Base-by-base conservation (phyloP, 2,888 invertebrate species). In the Morpho helenor region DNA sequence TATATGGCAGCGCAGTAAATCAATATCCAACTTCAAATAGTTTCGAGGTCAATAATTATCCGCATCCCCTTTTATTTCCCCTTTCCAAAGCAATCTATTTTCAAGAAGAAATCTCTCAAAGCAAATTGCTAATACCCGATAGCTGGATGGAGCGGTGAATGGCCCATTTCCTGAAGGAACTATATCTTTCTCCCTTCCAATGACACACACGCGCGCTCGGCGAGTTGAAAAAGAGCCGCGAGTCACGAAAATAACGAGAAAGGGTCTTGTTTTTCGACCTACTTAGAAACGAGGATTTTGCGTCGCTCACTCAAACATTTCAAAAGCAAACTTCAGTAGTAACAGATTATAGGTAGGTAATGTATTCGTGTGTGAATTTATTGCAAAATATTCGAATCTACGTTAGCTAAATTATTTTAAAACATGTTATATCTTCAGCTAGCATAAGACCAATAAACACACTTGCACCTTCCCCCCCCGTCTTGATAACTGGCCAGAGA, bases 41-140 rank as follows among this genome's bases (percentile, higher is more conserved):
- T 51, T 51, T 16, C 8, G 40, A 56, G 45, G 50, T 23, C 52
- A 39, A 43, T 67, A 64, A 65, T 67, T 67, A 59, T 55, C 23
- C 47, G 42, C 16, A 57, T 41, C 72, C 72, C 16, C 75, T 77
- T 80, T 72, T 42, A 45, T 56, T 60, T 54, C 5, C 53, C 48
- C 59, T 56, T 59, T 47, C 59, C 52, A 75, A 82, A 79, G 80
- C 57, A 61, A 62, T 61, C 54, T 42, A 52, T 64, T 81, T 80
- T 80, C 76, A 48, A 42, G 77, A 79, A 60, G 55, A 49, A 62
- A 49, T 56, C 56, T 51, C 78, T 83, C 82, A 86, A 82, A 83
- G 83, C 80, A 84, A 87, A 85, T 85, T 82, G 82, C 80, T 80
- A 82, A 81, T 82, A 80, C 81, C 61, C 81, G 76, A 84, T 84